Conservation (phyloP, 2,888 invertebrate genomes). For the Melitaea athalia region DNA sequence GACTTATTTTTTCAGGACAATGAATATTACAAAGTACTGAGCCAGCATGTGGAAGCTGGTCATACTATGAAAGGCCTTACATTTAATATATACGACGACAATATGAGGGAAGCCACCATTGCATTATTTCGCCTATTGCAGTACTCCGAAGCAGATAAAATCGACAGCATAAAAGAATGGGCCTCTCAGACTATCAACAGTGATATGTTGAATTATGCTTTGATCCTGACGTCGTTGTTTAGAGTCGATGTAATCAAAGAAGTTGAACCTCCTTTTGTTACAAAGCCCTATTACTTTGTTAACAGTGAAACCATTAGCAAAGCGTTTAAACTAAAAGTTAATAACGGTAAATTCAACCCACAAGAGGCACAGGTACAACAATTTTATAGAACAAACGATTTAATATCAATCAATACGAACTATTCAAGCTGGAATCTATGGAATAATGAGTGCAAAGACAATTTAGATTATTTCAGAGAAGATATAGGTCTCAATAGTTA, state of each 20-base stretch:
- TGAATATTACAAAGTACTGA: constrained; percentile 52
- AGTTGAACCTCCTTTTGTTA: constrained; percentile 73
- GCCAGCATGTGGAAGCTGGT: constrained; percentile 54
- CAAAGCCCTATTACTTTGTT: constrained; percentile 69
- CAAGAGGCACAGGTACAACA: constrained; percentile 54
- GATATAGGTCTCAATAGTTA: constrained; percentile 83
- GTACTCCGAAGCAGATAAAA: constrained; percentile 60
- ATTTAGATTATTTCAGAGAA: constrained; percentile 84
- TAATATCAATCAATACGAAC: constrained; percentile 62
- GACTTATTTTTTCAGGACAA: constrained; percentile 54
- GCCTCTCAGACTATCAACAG: constrained; percentile 70
- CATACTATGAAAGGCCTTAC: constrained; percentile 61
- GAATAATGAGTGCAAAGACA: constrained; percentile 71
- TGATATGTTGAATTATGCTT: constrained; percentile 75
- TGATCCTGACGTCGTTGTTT: constrained; percentile 68
- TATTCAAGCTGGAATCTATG: constrained; percentile 79
- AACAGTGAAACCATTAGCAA: constrained; percentile 67
- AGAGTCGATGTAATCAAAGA: constrained; percentile 49
- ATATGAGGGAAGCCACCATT: constrained; percentile 72
- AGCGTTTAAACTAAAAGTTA: constrained; percentile 59
- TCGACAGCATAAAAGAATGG: constrained; percentile 62
- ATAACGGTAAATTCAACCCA: constrained; percentile 46
- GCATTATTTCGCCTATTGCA: constrained; percentile 71
- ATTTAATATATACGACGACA: constrained; percentile 75
- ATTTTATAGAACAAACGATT: constrained; percentile 50